These are phyloP conservation scores for Lochmaea crataegi DNA, from an alignment of 2,888 invertebrate genomes.

Conservation along the genomic window DNA sequence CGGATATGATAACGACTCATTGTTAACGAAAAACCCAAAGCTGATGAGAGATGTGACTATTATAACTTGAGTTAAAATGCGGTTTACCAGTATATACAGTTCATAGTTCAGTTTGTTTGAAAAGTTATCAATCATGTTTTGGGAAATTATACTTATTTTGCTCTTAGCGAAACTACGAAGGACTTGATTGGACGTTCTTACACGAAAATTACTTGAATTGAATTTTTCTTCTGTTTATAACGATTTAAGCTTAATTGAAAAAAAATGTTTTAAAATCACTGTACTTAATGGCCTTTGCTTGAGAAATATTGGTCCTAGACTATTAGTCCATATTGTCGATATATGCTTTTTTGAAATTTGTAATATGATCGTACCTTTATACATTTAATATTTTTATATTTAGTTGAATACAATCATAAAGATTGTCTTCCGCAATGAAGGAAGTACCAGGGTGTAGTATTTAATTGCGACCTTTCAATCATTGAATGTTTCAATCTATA, in stretches of 20 bases:
- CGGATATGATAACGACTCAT: no score
- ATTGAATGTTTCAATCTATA: constrained; percentile 63
- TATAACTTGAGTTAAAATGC: no score
- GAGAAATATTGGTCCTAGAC: constrained; percentile 32
- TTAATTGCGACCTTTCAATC: constrained; percentile 66
- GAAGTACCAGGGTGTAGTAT: constrained; percentile 66
- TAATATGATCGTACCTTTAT: constrained; percentile 66
- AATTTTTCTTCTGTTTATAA: constrained; percentile 11
- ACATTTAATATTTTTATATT: constrained; percentile 67
- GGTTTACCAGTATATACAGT: no score
- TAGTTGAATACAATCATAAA: constrained; percentile 66
- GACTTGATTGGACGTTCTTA: no score
- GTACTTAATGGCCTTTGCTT: constrained; percentile 9
- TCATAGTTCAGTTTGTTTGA: no score
- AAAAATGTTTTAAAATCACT: neutral
- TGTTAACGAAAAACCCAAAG: no score
- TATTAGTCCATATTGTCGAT: constrained; percentile 57
- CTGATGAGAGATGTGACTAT: no score
- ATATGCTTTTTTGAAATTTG: constrained; percentile 65
- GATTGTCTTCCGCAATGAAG: constrained; percentile 66
- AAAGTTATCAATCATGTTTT: no score
- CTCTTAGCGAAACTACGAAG: no score
- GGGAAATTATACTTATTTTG: no score
- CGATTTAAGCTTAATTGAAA: neutral
- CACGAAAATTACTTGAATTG: neutral